Base-by-base conservation (phyloP, 2,888 invertebrate genomes). In the Odontomyia ornata region DNA sequence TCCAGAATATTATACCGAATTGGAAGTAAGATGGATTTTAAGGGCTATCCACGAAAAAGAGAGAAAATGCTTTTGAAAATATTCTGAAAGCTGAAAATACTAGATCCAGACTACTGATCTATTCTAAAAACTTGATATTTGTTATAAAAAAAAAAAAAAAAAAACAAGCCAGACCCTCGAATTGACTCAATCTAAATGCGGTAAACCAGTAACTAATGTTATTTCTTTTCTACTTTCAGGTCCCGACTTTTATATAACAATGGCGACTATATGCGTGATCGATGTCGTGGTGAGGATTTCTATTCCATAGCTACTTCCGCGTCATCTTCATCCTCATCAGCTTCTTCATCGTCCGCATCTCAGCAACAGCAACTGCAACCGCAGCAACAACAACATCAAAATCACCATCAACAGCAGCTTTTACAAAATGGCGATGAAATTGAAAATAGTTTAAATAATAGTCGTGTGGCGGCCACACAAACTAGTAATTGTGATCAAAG, bases 181-280 rank as follows among this genome's bases (percentile, higher is more conserved):
- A n/a, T n/a, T n/a, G n/a, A n/a, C n/a, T n/a, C n/a, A n/a, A n/a
- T n/a, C n/a, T n/a, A n/a, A n/a, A n/a, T n/a, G n/a, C n/a, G n/a
- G n/a, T n/a, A n/a, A n/a, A n/a, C n/a, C n/a, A n/a, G n/a, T n/a
- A n/a, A n/a, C n/a, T n/a, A n/a, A n/a, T n/a, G n/a, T n/a, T n/a
- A n/a, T n/a, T n/a, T n/a, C n/a, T n/a, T n/a, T n/a, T 23, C 23
- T 60, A 60, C 25, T 80, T 80, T 13, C 75, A 86, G 86, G 80
- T 84, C 86, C 76, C 86, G 85, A 60, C 80, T 86, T 78, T 85
- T 84, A 82, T 86, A 85, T 79, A 85, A 84, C 76, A 83, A 83
- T 28, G 82, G 83, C 57, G 86, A 86, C 80, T 85, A 83, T 76
- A 73, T 80, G n/a, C 78, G 80, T 46, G 81, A 81, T 73, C 83